Percentiles rank a stretch among this genome's conserved stretches.
phyloP scores from a whole-genome alignment of 2,797 vertebrate species.

The Lutjanus campechanus region DNA sequence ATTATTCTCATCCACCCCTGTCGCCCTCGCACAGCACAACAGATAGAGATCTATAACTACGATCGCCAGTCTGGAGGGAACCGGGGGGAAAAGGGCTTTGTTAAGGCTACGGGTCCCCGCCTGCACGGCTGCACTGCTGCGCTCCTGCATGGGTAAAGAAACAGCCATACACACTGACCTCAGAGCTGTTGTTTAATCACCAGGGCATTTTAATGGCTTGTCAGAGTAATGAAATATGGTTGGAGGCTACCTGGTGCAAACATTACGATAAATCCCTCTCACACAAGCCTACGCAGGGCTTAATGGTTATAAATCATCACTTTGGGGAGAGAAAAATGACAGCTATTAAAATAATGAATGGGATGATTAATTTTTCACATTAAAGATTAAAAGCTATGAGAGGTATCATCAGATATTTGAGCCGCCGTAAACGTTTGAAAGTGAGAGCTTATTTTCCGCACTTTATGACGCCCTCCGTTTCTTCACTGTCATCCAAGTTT shows the following conservation, averaged over 20 bases:
- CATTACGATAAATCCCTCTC: conserved; percentile 87
- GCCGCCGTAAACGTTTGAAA: conserved; percentile 80
- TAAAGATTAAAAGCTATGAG: conserved; percentile 87
- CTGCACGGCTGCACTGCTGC: conserved; percentile 40
- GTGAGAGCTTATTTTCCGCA: conserved; percentile 79
- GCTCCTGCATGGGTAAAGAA: conserved; percentile 64
- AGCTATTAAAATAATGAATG: conserved; percentile 89
- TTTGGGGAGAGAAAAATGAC: conserved; percentile 85
- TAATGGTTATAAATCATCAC: conserved; percentile 86
- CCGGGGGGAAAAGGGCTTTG: conserved; percentile 48
- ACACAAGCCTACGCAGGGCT: conserved; percentile 74
- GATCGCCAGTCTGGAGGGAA: conserved; percentile 59
- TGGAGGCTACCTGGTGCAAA: conserved; percentile 86
- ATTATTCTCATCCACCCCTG: conserved; percentile 55
- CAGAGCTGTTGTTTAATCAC: conserved; percentile 86
- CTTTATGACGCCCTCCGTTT: conserved; percentile 75
- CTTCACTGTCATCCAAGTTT: conserved; percentile 69
- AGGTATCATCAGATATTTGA: conserved; percentile 84
- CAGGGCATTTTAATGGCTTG: conserved; percentile 86
- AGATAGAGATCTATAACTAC: conserved; percentile 72
- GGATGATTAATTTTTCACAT: conserved; percentile 89
- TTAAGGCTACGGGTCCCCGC: conserved; percentile 44
- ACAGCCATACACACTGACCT: conserved; percentile 71
- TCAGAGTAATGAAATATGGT: conserved; percentile 86
- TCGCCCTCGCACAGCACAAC: conserved; percentile 47